Base-by-base conservation (phyloP, 2,888 invertebrate genomes). In the Ichneumoninae sp. region DNA sequence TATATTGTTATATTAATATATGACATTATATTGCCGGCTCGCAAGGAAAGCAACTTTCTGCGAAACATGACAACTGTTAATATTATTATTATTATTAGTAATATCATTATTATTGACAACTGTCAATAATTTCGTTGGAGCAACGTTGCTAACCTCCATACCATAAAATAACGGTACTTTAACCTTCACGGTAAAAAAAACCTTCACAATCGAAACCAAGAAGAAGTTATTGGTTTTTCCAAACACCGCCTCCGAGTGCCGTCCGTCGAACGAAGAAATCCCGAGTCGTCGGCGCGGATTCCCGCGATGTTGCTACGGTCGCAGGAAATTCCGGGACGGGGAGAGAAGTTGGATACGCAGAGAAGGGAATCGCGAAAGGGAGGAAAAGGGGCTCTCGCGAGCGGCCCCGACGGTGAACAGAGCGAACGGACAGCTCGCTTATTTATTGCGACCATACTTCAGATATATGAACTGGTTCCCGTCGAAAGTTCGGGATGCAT, bases 401-500 rank as follows among this genome's bases (percentile, higher is more conserved):
- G 80, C 84, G 79, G 75, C 89, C 88, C 88, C 90, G 90, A 90
- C 87, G 90, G 92, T 90, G 90, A 91, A 90, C 91, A 90, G 92
- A 91, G 89, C 90, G 90, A 92, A 91, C 92, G 92, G 93, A 93
- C 93, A 92, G 93, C 89, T 90, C 91, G 91, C 91, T 93, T 93
- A 93, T 93, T 93, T 93, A 93, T 93, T 92, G 93, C 92, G 91
- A 93, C 92, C 92, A 93, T 93, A 93, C 93, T 92, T 93, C 91
- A 93, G 93, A 93, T 93, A 93, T 93, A 93, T 93, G 93, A 93
- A 93, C 93, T 93, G 93, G 93, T 93, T 92, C 92, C 91, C 92
- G 93, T 93, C 93, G 92, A 93, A 93, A 93, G 92, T 93, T 93
- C 91, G 91, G 93, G 93, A 93, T 90, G 91, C 93, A 91, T 93